Percentiles rank a stretch among this genome's conserved stretches.
Evolutionary conservation across 2,888 invertebrate genomes (phyloP).

Genomic region (Amblyteles armatorius): DNA sequence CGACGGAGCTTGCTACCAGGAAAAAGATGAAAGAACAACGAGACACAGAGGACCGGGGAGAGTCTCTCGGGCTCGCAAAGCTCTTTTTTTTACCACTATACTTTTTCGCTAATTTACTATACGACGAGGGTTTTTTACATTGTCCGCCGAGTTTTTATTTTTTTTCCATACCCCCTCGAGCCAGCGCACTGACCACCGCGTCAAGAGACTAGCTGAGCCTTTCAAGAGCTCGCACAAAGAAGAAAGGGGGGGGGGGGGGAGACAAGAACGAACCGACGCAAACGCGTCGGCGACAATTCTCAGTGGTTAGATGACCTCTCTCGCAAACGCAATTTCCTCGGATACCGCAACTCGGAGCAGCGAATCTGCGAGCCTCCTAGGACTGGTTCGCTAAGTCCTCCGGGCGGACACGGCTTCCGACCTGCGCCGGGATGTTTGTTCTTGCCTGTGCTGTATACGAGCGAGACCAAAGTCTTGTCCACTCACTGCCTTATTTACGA

Average conservation of each 20-base stretch:
- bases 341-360: conserved; percentile 24
- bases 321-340: conserved; percentile 61
- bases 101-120: conserved; percentile 38
- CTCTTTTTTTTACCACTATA: background rate
- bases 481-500: conserved; percentile 46
- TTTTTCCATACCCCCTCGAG: background rate
- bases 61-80: conserved; percentile 10
- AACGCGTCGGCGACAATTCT: conserved; percentile 35
- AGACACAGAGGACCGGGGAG: conserved; percentile 23
- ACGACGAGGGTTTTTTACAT: conserved; percentile 4
- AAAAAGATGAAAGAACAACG: conserved; percentile 24
- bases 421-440: conserved; percentile 42
- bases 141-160: conserved; percentile 8
- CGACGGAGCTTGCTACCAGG: conserved; percentile 17
- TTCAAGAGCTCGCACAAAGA: background rate
- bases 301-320: conserved; percentile 50
- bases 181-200: background rate
- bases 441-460: conserved; percentile 16
- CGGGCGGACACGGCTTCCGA: conserved; percentile 9
- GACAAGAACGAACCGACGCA: conserved; percentile 37
- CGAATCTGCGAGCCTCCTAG: conserved; percentile 27
- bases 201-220: conserved; percentile 2
- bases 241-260: background rate
- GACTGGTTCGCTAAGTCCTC: conserved; percentile 22
- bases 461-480: conserved; percentile 20